Percentiles rank a stretch among this genome's conserved stretches.
These are phyloP conservation scores for Procavia capensis DNA, from an alignment of 2,113 vertebrate species.

Conservation along the genomic window DNA sequence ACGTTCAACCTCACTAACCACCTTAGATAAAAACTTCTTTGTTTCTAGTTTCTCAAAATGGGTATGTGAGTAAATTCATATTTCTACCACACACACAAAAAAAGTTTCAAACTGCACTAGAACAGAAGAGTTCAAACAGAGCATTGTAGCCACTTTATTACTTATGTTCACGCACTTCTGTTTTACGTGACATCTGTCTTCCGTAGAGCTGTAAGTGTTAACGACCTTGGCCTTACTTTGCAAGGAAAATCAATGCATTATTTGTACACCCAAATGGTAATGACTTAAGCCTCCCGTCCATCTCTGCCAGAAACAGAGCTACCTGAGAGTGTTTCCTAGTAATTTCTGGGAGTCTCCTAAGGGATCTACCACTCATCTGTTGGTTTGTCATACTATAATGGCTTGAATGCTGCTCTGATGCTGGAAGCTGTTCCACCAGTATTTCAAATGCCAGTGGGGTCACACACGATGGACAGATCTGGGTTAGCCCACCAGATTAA, in stretches of 20 bases:
- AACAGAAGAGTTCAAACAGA: constrained; percentile 65
- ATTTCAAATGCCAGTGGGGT: no score
- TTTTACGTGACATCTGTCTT: constrained; percentile 69
- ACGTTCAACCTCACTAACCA: constrained; percentile 51
- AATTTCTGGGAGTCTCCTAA: background rate
- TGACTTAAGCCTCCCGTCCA: background rate
- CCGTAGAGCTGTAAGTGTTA: constrained; percentile 39
- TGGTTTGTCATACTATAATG: background rate
- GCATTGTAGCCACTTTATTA: constrained; percentile 26
- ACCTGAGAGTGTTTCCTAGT: background rate
- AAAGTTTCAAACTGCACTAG: constrained; percentile 59
- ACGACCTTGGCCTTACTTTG: background rate
- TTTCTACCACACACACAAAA: constrained; percentile 62
- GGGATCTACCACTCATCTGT: background rate
- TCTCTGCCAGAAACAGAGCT: background rate
- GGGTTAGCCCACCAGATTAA: no score
- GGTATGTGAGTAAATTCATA: constrained; percentile 48
- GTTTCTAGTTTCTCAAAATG: constrained; percentile 47
- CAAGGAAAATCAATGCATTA: background rate
- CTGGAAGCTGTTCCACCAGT: no score
- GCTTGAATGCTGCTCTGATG: background rate
- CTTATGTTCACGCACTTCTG: constrained; percentile 41
- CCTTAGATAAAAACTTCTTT: constrained; percentile 63
- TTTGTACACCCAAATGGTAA: background rate
- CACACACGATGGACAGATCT: no score